Evolutionary conservation across 1,140 invertebrate species (phyloP).

Genomic region (Anoplolepis gracilipes): DNA sequence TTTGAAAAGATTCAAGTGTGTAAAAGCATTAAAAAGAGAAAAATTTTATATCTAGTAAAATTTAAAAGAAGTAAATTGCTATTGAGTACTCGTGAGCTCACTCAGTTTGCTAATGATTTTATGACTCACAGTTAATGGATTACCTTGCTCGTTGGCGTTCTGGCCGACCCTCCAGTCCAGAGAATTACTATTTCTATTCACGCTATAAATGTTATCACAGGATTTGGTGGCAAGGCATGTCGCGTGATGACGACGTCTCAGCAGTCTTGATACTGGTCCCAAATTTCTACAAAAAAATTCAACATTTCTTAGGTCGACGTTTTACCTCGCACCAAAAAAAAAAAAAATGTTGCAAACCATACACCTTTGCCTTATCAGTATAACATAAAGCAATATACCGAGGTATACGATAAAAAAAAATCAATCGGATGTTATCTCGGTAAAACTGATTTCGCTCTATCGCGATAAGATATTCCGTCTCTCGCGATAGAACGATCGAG

Average conservation of each 20-base stretch:
- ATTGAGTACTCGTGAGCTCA: background rate
- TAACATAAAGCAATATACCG: background rate
- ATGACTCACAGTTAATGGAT: conserved; percentile 34
- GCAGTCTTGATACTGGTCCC: conserved; percentile 85
- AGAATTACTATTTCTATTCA: conserved; percentile 82
- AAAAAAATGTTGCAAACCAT: background rate
- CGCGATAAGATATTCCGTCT: conserved; percentile 20
- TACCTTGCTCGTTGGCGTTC: conserved; percentile 78
- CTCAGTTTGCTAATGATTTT: background rate
- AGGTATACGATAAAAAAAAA: conserved; percentile 1
- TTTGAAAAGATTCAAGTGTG: background rate
- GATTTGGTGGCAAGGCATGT: conserved; percentile 84
- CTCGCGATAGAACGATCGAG: background rate
- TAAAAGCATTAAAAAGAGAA: background rate
- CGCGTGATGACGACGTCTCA: conserved; percentile 83
- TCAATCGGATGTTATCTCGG: conserved; percentile 3
- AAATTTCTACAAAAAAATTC: conserved; percentile 79
- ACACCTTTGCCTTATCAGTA: background rate
- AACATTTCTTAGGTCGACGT: background rate
- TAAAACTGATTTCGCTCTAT: background rate
- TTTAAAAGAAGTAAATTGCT: background rate
- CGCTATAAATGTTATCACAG: conserved; percentile 86
- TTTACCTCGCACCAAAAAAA: background rate
- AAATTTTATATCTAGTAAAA: background rate
- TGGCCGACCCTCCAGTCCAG: conserved; percentile 80